Evolutionary conservation across 2,113 vertebrate genomes (phyloP), one percentile per base, ranked within the genome.

Genomic region (Donacobius atricapilla): DNA sequence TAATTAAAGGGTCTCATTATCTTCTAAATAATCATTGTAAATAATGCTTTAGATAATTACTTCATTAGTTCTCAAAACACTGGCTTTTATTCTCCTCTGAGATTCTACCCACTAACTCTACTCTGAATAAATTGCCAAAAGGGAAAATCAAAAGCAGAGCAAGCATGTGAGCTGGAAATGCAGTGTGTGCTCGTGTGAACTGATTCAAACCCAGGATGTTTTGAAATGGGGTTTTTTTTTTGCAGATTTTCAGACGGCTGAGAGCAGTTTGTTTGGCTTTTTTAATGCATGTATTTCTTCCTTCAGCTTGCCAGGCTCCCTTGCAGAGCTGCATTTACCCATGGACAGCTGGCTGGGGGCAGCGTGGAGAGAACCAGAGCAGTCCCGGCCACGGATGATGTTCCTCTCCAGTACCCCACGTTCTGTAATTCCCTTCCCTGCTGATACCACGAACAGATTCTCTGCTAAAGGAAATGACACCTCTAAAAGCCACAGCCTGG

Each of bases 1-100:
- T 68, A 93, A 97, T 94, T 95, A 97, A 96, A 96, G 96, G 85
- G 90, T 95, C 92, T 97, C 83, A 96, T 96, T 96, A 96, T 96
- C 92, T 93, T 92, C 92, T 81, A 95, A 97, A 94, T 96, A 93
- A 95, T 87, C 76, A 92, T 42, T 90, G 94, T 96, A 96, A 96
- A 96, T 94, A 97, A 93, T 95, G 90, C 93, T 96, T 94, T 94
- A 81, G 93, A 96, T 96, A 96, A 97, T 97, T 95, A 97, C 95
- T 96, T 96, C 87, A 94, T 96, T 96, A 94, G 82, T 77, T 94
- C 94, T 88, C 93, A 88, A 92, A 93, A 96, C 85, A 90, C 85
- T 95, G 76, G 68, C 88, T 96, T 95, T 92, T 89, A 90, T 97
- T 96, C 83, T 94, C 94, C 94, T 96, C 88, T 86, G 94, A 97